These are phyloP conservation scores for Chlorodrepanis virens DNA, from an alignment of 2,113 vertebrate genomes.

Conservation along the genomic window DNA sequence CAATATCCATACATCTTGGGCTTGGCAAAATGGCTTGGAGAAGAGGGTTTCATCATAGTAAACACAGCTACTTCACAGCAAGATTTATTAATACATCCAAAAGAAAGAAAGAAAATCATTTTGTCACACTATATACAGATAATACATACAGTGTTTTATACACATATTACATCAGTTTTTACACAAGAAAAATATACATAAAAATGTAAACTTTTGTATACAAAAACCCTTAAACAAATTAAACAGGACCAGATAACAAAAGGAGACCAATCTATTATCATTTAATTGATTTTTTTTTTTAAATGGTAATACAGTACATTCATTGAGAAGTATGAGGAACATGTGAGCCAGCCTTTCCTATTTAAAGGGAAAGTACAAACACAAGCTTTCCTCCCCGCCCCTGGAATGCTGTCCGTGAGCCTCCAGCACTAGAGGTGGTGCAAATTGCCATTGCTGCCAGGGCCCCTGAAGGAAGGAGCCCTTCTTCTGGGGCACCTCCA, in stretches of 20 bases:
- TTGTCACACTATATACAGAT: slow-evolving; percentile 99
- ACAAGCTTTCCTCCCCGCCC: slow-evolving; percentile 25
- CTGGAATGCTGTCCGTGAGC: slow-evolving; percentile 40
- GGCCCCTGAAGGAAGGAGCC: neutral
- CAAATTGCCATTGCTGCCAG: neutral
- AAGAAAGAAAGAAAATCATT: slow-evolving; percentile 99
- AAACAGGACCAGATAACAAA: slow-evolving; percentile 99
- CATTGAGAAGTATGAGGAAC: slow-evolving; percentile 90
- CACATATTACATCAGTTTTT: slow-evolving; percentile 99
- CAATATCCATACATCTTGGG: neutral
- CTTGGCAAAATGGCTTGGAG: neutral
- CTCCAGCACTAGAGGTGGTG: neutral
- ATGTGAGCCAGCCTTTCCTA: slow-evolving; percentile 83
- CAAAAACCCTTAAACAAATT: slow-evolving; percentile 99
- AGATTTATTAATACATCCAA: slow-evolving; percentile 99
- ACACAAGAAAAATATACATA: slow-evolving; percentile 99
- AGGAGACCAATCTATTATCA: slow-evolving; percentile 96
- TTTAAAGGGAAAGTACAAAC: slow-evolving; percentile 80
- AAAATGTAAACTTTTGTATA: slow-evolving; percentile 99
- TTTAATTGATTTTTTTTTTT: slow-evolving; percentile 85
- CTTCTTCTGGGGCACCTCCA: neutral
- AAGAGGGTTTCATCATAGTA: slow-evolving; percentile 33
- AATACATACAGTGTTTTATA: slow-evolving; percentile 99
- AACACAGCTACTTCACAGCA: slow-evolving; percentile 92
- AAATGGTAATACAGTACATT: slow-evolving; percentile 99